Evolutionary conservation across 2,113 vertebrate genomes (phyloP), one percentile per base, ranked within the genome.

Genomic region (Benitochromis conjunctus): DNA sequence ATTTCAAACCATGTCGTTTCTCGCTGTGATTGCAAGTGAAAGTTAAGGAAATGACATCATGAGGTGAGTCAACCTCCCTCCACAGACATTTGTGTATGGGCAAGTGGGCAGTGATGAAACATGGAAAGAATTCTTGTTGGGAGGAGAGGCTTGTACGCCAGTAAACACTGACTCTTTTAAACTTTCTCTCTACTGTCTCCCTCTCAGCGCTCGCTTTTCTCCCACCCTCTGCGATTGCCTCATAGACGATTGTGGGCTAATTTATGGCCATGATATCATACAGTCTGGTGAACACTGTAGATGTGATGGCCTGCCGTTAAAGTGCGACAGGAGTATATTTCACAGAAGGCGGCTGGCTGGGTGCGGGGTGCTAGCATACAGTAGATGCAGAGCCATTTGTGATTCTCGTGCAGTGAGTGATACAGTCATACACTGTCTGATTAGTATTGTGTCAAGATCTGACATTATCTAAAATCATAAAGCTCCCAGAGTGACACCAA

Each of bases 121-220:
- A 87, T 81, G 95, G 94, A 96, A 95, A 94, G 94, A 96, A 96
- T 95, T 94, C 87, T 86, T 92, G 88, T 91, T 94, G 92, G 91
- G 91, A 95, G 93, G 93, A 96, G 90, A 92, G 79, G 91, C 92
- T 90, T 60, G 89, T 91, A 88, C 90, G 34, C 87, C 91, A 89
- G 93, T 93, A 95, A 94, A 95, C 93, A 95, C 86, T 62, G 87
- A 85, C 85, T 89, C 91, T 78, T 84, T 90, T 81, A 53, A 87
- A 84, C 82, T 55, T 48, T 87, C 81, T 89, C 80, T 86, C 56
- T 85, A 86, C 87, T 43, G 41, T 74, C 82, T 86, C 54, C 46
- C 88, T 89, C 81, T 58, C 66, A 36, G 12, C 58, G 13, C 83
- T 82, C 14, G 1, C 64, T 80, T 66, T 84, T 89, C 81, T 74